Evolutionary conservation across 2,888 invertebrate genomes (phyloP).

Genomic region (Charanyca ferruginea): DNA sequence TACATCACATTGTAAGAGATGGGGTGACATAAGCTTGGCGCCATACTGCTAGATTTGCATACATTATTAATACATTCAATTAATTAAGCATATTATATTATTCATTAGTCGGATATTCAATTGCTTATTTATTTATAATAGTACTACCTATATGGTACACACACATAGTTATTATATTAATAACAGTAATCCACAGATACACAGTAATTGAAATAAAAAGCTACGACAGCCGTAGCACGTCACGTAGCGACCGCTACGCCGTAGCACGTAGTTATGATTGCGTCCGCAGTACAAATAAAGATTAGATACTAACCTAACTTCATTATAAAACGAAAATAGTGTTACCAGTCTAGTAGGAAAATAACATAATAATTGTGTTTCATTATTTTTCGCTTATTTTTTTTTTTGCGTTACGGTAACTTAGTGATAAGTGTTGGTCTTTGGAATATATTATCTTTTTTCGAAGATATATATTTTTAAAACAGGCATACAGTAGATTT

Average conservation of each 20-base stretch:
- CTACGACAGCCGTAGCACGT: constrained; percentile 62
- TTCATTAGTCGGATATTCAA: constrained; percentile 38
- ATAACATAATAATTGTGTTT: neutral
- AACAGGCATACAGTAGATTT: too few species aligned
- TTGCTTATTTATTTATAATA: constrained; percentile 9
- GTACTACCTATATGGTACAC: constrained; percentile 1
- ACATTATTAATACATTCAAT: constrained; percentile 56
- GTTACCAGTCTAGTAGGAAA: constrained; percentile 19
- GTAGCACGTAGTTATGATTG: constrained; percentile 72
- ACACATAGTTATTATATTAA: constrained; percentile 37
- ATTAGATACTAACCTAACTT: constrained; percentile 61
- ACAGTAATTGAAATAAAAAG: constrained; percentile 58
- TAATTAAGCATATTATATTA: constrained; percentile 45
- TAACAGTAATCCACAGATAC: constrained; percentile 40
- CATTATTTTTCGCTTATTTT: neutral
- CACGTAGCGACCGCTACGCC: constrained; percentile 72
- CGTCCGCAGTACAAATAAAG: constrained; percentile 64
- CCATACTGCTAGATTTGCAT: constrained; percentile 58
- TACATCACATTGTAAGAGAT: constrained; percentile 51
- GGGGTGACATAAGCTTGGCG: constrained; percentile 51
- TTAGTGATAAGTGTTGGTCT: too few species aligned
- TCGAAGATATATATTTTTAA: too few species aligned
- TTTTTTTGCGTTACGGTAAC: too few species aligned
- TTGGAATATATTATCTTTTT: too few species aligned
- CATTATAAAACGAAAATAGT: constrained; percentile 35